Evolutionary conservation across 2,113 vertebrate species (phyloP).

Genomic region (Hyaena hyaena): DNA sequence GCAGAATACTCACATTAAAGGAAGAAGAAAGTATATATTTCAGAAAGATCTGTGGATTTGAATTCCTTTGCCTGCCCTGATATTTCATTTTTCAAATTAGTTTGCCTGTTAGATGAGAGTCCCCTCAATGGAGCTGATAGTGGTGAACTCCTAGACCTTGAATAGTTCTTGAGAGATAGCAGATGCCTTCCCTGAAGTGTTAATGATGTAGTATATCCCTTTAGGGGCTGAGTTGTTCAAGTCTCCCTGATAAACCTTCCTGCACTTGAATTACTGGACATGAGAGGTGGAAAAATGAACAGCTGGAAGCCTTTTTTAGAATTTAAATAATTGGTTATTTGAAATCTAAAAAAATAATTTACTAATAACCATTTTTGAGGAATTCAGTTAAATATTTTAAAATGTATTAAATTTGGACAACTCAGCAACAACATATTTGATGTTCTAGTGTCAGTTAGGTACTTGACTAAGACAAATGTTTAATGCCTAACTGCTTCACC

Average conservation of each 20-base stretch:
- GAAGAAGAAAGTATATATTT: neutral
- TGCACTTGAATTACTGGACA: neutral
- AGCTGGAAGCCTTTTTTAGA: neutral
- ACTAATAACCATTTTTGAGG: neutral
- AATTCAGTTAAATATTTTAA: neutral
- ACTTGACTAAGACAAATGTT: conserved; percentile 6
- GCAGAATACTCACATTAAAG: neutral
- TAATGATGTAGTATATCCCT: neutral
- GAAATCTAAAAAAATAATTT: neutral
- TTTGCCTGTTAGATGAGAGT: neutral
- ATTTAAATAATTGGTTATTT: neutral
- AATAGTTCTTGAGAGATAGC: neutral
- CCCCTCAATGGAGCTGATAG: neutral
- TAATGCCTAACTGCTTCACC: neutral
- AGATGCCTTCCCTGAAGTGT: neutral
- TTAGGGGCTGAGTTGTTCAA: neutral
- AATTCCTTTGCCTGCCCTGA: neutral
- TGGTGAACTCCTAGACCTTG: neutral
- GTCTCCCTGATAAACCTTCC: neutral
- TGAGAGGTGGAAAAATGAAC: neutral
- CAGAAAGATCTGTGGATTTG: neutral
- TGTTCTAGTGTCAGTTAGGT: neutral
- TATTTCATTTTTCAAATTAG: neutral
- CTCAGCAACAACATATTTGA: conserved; percentile 47
- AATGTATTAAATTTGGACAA: neutral